Conservation (phyloP, 2,888 invertebrate genomes). For the Leucophenga maculata region DNA sequence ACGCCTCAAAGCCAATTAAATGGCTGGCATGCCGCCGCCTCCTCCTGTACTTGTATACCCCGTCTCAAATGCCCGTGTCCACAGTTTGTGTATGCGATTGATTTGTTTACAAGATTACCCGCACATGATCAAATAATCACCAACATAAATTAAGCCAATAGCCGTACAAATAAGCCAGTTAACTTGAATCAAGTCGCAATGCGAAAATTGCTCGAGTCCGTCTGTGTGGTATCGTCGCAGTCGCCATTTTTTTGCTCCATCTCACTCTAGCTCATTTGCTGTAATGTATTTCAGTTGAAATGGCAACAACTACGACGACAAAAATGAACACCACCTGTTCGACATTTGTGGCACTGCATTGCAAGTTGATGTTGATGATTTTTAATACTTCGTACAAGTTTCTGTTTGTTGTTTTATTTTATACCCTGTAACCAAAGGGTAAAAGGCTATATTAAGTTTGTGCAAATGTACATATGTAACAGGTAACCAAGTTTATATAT, state of each 20-base stretch:
- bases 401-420: too few relatives aligned
- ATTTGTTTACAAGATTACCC: conserved; percentile 44
- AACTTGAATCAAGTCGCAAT: conserved; percentile 12
- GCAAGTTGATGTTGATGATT: conserved; percentile 11
- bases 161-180: conserved; percentile 5
- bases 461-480: too few relatives aligned
- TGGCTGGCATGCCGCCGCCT: conserved; percentile 23
- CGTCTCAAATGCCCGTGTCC: conserved; percentile 16
- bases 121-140: conserved; percentile 41
- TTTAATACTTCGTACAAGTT: neutral
- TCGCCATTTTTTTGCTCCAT: conserved; percentile 16
- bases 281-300: neutral
- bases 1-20: conserved; percentile 46
- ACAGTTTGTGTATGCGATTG: conserved; percentile 37
- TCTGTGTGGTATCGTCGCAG: conserved; percentile 38
- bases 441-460: too few relatives aligned
- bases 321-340: conserved; percentile 12
- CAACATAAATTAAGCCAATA: conserved; percentile 53
- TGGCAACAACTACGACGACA: conserved; percentile 11
- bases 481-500: too few relatives aligned
- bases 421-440: neutral
- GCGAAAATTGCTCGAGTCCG: conserved; percentile 32
- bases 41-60: neutral
- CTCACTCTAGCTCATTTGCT: neutral
- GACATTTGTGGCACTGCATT: conserved; percentile 14